A percentile compares a stretch with the other conserved stretches of the same genome.
phyloP scores from a whole-genome alignment of 2,797 vertebrate genomes.

The Novumbra hubbsi region DNA sequence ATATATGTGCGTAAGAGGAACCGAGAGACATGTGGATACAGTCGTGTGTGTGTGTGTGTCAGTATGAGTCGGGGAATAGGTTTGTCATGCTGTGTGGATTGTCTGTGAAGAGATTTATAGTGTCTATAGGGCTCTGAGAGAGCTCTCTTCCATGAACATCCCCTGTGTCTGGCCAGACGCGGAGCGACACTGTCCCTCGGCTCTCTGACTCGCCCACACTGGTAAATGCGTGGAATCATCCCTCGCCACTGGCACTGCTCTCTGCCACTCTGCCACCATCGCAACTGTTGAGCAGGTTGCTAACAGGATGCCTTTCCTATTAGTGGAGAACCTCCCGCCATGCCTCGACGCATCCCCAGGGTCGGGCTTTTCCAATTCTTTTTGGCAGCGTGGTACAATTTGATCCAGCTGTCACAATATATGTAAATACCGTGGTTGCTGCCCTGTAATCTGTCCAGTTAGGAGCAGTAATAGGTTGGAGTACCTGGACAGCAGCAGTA shows the following conservation, averaged over 20 bases:
- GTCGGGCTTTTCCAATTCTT: not conserved
- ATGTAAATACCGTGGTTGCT: not conserved
- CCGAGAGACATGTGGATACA: not conserved
- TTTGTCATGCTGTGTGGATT: conserved; percentile 18
- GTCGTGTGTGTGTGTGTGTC: not conserved
- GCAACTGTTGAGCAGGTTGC: not conserved
- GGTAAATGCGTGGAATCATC: conserved; percentile 37
- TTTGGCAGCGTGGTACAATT: not conserved
- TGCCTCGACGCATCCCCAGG: not conserved
- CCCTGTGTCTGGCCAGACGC: conserved; percentile 29
- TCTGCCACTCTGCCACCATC: not conserved
- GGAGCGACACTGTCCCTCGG: no score
- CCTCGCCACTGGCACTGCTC: conserved; percentile 9
- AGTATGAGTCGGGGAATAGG: not conserved
- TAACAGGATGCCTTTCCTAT: conserved; percentile 5
- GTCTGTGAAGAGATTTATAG: conserved; percentile 33
- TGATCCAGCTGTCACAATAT: conserved; percentile 1
- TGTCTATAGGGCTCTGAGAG: conserved; percentile 14
- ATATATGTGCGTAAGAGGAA: not conserved
- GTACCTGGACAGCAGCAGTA: not conserved
- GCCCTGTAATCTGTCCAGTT: conserved; percentile 1
- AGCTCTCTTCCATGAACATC: conserved; percentile 22
- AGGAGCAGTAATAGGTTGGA: not conserved
- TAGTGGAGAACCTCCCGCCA: not conserved
- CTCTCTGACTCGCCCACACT: conserved; percentile 12